A percentile compares a stretch with the other conserved stretches of the same genome.
These are phyloP conservation scores for Pseudococcus viburni DNA, from an alignment of 2,888 invertebrate species.

Conservation along the genomic window DNA sequence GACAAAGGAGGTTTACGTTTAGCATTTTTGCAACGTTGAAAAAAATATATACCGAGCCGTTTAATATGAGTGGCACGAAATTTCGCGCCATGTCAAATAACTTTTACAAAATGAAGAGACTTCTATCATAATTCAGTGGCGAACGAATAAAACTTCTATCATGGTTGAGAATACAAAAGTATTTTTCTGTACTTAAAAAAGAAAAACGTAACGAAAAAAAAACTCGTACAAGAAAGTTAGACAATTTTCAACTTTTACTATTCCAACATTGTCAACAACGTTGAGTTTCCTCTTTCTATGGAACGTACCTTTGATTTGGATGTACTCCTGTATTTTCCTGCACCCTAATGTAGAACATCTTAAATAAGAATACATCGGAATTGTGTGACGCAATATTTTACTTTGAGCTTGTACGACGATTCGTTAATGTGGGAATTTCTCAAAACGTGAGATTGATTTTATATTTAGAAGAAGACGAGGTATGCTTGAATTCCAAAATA, in stretches of 20 bases:
- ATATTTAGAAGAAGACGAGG: too few relatives aligned
- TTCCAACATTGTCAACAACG: neutral
- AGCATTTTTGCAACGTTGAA: constrained; percentile 26
- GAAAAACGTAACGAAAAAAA: constrained; percentile 3
- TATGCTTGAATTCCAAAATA: too few relatives aligned
- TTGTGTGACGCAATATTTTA: too few relatives aligned
- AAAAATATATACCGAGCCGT: constrained; percentile 27
- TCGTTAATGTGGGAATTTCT: too few relatives aligned
- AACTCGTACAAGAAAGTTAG: constrained; percentile 1
- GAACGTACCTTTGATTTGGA: neutral
- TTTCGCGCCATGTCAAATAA: constrained; percentile 39
- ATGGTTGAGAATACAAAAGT: constrained; percentile 36
- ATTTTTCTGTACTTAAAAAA: constrained; percentile 35
- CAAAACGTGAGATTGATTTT: too few relatives aligned
- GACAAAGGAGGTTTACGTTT: neutral
- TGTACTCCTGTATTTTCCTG: too few relatives aligned
- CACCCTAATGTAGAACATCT: too few relatives aligned
- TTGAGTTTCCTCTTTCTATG: neutral
- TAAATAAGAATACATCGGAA: too few relatives aligned
- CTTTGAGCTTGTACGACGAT: too few relatives aligned
- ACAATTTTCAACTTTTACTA: constrained; percentile 34
- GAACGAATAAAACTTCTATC: constrained; percentile 39
- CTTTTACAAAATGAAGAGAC: constrained; percentile 43
- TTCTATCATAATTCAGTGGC: constrained; percentile 39
- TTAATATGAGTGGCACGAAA: constrained; percentile 30